Evolutionary conservation across 2,888 invertebrate genomes (phyloP).

Genomic region (Marronus borbonicus): DNA sequence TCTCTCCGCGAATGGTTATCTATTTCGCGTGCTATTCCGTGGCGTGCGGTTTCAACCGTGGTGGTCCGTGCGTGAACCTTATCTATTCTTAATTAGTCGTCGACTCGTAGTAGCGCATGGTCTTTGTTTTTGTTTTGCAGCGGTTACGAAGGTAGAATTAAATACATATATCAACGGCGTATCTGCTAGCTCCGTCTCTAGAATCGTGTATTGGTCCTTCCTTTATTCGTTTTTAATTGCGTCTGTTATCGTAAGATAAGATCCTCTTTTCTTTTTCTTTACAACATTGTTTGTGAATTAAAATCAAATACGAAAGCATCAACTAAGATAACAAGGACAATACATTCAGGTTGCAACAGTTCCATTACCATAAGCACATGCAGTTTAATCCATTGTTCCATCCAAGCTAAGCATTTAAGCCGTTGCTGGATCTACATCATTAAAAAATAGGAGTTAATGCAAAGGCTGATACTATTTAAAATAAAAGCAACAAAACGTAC

Average conservation of each 20-base stretch:
- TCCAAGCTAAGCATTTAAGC: no score
- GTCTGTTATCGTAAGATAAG: neutral
- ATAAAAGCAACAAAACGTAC: no score
- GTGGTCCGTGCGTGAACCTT: conserved; percentile 22
- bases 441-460: no score
- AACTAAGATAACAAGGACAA: no score
- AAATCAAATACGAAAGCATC: no score
- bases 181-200: neutral
- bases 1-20: conserved; percentile 1
- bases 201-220: neutral
- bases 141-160: neutral
- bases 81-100: conserved; percentile 30
- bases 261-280: neutral
- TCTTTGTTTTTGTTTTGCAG: neutral
- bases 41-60: neutral
- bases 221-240: conserved; percentile 6
- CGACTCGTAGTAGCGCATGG: neutral
- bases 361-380: no score
- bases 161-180: neutral
- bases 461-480: no score
- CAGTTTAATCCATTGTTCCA: no score
- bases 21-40: conserved; percentile 19
- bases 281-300: no score
- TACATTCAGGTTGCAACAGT: no score
- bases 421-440: no score